A percentile compares a stretch with the other conserved stretches of the same genome.
Evolutionary conservation across 1,140 invertebrate species (phyloP).

Genomic region (Propsilocerus akamusi): DNA sequence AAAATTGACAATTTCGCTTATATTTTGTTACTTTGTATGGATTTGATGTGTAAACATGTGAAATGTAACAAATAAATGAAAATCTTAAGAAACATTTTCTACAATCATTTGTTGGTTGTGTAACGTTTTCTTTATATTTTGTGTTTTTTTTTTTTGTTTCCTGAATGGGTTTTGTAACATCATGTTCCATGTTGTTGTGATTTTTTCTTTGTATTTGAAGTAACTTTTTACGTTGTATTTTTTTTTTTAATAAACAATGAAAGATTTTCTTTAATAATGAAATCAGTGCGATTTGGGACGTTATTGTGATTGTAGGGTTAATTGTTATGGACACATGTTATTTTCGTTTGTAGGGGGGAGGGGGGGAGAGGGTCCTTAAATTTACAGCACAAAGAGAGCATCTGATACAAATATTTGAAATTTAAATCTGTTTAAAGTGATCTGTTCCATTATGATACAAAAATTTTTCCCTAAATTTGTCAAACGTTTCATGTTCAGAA

Average conservation of each 20-base stretch:
- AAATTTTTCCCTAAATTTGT: too few relatives aligned
- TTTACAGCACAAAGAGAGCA: slow-evolving; percentile 2
- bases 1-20: neutral
- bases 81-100: neutral
- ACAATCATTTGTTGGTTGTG: neutral
- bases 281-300: neutral
- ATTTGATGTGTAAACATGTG: neutral
- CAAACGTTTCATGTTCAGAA: neutral
- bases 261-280: neutral
- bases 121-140: neutral
- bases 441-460: too few relatives aligned
- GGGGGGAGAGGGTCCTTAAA: neutral
- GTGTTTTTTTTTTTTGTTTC: neutral
- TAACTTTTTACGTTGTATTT: neutral
- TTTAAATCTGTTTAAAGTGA: too few relatives aligned
- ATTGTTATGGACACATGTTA: neutral
- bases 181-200: neutral
- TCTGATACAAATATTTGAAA: too few relatives aligned
- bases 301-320: neutral
- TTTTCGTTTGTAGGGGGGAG: neutral
- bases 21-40: neutral
- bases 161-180: neutral
- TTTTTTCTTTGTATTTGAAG: neutral
- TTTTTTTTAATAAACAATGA: neutral
- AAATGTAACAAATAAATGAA: neutral